Evolutionary conservation across 2,888 invertebrate species (phyloP), one percentile per base, ranked within the genome.

Genomic region (Metopia argyrocephala): DNA sequence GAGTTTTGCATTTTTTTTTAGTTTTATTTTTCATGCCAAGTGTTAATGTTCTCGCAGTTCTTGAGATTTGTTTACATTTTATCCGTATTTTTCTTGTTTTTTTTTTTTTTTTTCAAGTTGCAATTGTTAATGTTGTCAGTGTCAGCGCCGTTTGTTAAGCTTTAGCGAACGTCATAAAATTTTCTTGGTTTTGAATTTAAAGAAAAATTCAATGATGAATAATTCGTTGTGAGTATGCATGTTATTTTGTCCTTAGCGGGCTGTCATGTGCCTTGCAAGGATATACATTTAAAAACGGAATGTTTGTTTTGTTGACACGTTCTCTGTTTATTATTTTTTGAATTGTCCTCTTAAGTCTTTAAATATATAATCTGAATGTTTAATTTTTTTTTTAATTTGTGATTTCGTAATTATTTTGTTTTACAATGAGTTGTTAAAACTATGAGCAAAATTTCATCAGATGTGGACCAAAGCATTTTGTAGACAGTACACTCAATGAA

Each of bases 1-100:
- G 54, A 76, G 76, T 73, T 76, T 76, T 76, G 68, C 21, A 62
- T 38, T 76, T 68, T 65, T 27, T 70, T 75, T 75, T 45, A 18
- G 20, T 12, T 74, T 66, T 56, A 54, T 15, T 21, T 61, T 21
- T 52, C 57, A 64, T 76, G 80, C 52, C 79, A 79, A 79, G 79
- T 78, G 74, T 82, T 76, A 82, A 78, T 66, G 70, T 79, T 79
- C 74, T 71, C 78, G 78, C 82, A 85, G 85, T 87, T 85, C 84
- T 87, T 85, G 85, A 82, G 86, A 87, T 78, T 84, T 85, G 74
- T 66, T 71, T 61, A 57, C 59, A 68, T 83, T 87, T 84, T 81
- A 82, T 78, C 85, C 85, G 81, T 69, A 83, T 7, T 83, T 74
- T 48, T 79, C 79, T 64, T 31, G 48, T 46, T 57, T 46, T 46